These are phyloP conservation scores for Hemitrygon akajei DNA, from an alignment of 2,797 vertebrate species.

Conservation along the genomic window DNA sequence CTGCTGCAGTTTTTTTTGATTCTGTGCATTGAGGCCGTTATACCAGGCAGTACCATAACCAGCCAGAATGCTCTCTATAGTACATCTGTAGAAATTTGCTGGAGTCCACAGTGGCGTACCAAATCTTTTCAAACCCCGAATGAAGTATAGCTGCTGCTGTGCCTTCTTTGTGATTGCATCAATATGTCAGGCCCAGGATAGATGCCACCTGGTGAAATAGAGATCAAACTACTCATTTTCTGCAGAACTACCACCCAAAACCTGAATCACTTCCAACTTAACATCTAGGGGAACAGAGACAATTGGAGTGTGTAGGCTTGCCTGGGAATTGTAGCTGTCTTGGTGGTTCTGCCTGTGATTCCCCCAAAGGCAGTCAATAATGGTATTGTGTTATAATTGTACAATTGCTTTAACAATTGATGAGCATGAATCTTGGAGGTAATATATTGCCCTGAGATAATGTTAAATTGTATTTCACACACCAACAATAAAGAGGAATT, in stretches of 20 bases:
- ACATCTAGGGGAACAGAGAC: neutral
- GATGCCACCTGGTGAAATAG: no score
- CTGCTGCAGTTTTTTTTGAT: no score
- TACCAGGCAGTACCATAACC: no score
- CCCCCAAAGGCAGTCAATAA: neutral
- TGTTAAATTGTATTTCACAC: neutral
- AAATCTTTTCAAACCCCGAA: no score
- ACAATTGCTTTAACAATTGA: neutral
- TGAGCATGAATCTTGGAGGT: neutral
- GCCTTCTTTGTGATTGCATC: no score
- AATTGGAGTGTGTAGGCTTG: neutral
- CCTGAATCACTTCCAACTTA: neutral
- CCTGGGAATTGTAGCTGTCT: neutral
- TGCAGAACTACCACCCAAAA: neutral
- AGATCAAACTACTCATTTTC: neutral
- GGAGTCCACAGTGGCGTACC: no score
- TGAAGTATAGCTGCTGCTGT: no score
- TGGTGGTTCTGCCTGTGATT: neutral
- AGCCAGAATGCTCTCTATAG: no score
- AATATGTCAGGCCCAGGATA: no score
- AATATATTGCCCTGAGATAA: neutral
- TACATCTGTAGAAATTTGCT: no score
- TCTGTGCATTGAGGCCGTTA: no score
- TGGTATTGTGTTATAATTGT: neutral
- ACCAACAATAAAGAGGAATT: neutral